Conservation (phyloP, 2,113 vertebrate genomes). For the Trochalopteron elliotii region DNA sequence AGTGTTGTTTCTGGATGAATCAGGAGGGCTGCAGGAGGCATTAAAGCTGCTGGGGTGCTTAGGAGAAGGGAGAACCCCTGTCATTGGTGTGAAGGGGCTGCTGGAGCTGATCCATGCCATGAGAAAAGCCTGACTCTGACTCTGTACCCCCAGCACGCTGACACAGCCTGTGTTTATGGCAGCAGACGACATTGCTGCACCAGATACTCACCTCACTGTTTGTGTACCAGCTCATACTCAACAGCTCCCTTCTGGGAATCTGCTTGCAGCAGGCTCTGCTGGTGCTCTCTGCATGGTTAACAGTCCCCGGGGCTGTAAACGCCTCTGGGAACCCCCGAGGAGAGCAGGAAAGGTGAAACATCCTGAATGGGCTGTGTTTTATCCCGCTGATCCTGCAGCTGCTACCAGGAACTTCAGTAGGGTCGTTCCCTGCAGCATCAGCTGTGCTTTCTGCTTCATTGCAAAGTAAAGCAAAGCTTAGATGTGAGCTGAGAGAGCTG, state of each 20-base stretch:
- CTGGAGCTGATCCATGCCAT: neutral
- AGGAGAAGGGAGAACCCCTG: neutral
- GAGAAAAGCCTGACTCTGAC: neutral
- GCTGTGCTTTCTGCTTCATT: neutral
- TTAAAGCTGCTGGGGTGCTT: neutral
- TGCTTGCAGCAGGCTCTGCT: constrained; percentile 24
- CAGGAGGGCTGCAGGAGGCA: neutral
- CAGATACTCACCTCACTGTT: neutral
- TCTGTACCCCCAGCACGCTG: neutral
- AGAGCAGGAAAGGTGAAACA: neutral
- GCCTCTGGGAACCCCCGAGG: neutral
- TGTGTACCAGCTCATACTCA: neutral
- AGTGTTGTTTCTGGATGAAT: neutral
- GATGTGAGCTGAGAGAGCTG: neutral
- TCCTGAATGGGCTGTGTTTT: neutral
- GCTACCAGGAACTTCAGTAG: neutral
- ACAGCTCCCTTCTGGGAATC: neutral
- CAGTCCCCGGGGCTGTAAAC: neutral
- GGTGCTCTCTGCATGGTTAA: neutral
- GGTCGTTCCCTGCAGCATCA: neutral
- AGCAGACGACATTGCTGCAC: neutral
- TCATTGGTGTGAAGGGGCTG: neutral
- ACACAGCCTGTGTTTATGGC: neutral
- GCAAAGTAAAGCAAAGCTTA: neutral
- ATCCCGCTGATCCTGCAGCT: neutral